These are phyloP conservation scores for Pelecanus crispus DNA, from an alignment of 2,113 vertebrate species.

Conservation along the genomic window DNA sequence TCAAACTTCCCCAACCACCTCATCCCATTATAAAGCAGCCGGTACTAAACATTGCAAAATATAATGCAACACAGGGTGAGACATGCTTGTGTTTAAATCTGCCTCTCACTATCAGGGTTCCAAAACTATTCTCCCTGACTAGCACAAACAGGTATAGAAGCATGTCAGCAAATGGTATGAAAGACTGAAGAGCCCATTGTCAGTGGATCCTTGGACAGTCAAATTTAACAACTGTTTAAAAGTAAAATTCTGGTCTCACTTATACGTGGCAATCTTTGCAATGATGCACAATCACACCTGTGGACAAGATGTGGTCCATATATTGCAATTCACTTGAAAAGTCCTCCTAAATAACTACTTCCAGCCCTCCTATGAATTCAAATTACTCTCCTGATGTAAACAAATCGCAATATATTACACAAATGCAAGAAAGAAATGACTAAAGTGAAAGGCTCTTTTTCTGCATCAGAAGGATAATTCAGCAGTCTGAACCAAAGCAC, in stretches of 20 bases:
- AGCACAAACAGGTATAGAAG: not conserved
- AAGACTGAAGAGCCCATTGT: not conserved
- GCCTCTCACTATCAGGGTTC: not conserved
- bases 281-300: not conserved
- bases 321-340: not conserved
- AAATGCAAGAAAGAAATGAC: not conserved
- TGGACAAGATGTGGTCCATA: not conserved
- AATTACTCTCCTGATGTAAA: not conserved
- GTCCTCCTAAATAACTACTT: not conserved
- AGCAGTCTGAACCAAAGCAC: slow-evolving; percentile 42
- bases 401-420: not conserved
- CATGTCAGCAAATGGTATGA: not conserved
- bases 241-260: not conserved
- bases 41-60: not conserved
- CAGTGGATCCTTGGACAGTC: not conserved
- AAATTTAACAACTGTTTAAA: not conserved
- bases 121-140: not conserved
- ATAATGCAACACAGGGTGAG: not conserved
- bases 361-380: not conserved
- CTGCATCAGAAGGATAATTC: not conserved
- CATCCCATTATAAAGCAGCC: not conserved
- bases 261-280: not conserved
- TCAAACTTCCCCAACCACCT: not conserved
- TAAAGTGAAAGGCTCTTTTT: not conserved
- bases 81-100: not conserved